These are phyloP conservation scores for Theretra japonica DNA, from an alignment of 2,888 invertebrate genomes.

Conservation along the genomic window DNA sequence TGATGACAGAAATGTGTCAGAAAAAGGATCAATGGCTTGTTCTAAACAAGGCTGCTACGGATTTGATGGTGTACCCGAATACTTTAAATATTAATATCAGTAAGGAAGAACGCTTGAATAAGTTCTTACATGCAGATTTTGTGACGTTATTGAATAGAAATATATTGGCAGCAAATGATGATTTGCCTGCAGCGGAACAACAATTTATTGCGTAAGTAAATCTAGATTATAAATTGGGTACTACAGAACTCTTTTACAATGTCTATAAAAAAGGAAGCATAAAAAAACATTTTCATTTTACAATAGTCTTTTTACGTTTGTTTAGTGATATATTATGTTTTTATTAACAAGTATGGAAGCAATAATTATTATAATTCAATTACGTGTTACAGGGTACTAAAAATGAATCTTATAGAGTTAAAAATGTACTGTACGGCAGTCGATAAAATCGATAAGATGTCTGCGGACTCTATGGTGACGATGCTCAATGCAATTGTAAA, in stretches of 20 bases:
- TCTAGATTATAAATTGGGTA: background rate
- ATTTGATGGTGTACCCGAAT: constrained; percentile 82
- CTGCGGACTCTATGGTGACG: constrained; percentile 78
- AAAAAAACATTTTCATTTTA: too few relatives aligned
- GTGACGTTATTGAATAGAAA: constrained; percentile 66
- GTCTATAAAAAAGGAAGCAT: background rate
- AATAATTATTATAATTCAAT: background rate
- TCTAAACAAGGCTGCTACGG: constrained; percentile 61
- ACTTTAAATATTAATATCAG: constrained; percentile 49
- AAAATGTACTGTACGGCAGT: constrained; percentile 86
- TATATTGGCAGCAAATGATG: constrained; percentile 45
- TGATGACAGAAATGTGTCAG: constrained; percentile 76
- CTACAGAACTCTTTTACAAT: background rate
- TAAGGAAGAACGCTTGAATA: constrained; percentile 69
- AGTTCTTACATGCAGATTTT: constrained; percentile 71
- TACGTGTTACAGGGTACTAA: constrained; percentile 82
- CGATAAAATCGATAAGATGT: constrained; percentile 71
- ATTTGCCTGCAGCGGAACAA: constrained; percentile 54
- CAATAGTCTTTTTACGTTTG: too few relatives aligned
- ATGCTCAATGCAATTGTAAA: constrained; percentile 86
- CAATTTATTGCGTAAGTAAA: constrained; percentile 81
- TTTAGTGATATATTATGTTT: too few relatives aligned
- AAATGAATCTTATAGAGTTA: constrained; percentile 88
- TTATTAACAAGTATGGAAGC: too few relatives aligned
- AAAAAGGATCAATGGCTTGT: constrained; percentile 62